Conservation (phyloP, 2,888 invertebrate species). For the Philaethria dido region DNA sequence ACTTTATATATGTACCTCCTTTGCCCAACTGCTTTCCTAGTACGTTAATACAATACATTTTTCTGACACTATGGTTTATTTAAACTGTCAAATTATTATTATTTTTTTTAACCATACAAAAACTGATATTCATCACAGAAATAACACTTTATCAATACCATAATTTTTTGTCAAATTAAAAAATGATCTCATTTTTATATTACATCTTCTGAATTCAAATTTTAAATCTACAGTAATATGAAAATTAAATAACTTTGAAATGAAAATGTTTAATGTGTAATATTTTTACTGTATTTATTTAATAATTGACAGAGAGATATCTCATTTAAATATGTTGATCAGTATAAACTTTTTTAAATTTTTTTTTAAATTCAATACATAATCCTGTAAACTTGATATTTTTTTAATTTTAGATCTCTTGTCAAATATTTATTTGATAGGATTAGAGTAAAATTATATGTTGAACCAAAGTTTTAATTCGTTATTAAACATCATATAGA, state of each 20-base stretch:
- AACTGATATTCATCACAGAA: too few species aligned
- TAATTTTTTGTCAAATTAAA: slow-evolving; percentile 8
- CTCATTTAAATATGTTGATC: not conserved
- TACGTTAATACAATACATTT: not conserved
- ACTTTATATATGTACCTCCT: not conserved
- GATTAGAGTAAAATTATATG: too few species aligned
- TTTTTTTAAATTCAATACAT: not conserved
- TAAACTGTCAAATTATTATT: too few species aligned
- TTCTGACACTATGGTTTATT: too few species aligned
- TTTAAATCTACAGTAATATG: not conserved
- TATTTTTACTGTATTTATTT: not conserved
- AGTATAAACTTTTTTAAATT: not conserved
- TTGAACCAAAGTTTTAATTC: too few species aligned
- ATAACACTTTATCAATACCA: too few species aligned
- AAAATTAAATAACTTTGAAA: not conserved
- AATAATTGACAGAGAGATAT: not conserved
- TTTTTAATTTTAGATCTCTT: not conserved
- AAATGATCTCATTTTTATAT: slow-evolving; percentile 14
- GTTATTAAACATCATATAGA: too few species aligned
- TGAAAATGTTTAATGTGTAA: not conserved
- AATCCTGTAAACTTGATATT: not conserved
- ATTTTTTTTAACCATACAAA: too few species aligned
- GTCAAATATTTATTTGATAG: not conserved
- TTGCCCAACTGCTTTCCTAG: not conserved
- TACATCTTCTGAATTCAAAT: not conserved